Base-by-base conservation (phyloP, 2,888 invertebrate genomes). In the Cantharis rustica region DNA sequence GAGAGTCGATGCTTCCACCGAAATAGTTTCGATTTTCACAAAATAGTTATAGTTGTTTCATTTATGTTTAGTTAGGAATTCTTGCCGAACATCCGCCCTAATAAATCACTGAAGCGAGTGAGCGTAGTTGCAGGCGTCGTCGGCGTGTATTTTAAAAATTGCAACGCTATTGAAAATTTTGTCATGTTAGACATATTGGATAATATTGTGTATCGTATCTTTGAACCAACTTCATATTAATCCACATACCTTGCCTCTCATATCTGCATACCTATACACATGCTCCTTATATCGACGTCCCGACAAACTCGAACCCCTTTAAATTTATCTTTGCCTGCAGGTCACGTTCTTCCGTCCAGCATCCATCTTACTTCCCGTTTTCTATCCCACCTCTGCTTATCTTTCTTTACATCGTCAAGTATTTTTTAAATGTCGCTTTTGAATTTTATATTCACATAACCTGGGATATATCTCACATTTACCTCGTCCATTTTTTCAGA, bases 291-390 rank as follows among this genome's bases (percentile, higher is more conserved):
- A 79, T 79, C 79, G 81, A 77, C 75, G 72, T 76, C 73, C 74
- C 71, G 69, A 69, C 75, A 78, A 78, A 78, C 71, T 77, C 73
- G 71, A 72, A 73, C 75, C 73, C 73, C 79, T 75, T 74, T 80
- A 72, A 76, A 80, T 80, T 78, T 79, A 78, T 79, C 81, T 82
- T 83, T 79, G 82, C 81, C 83, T 83, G 77, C 83, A 80, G 83
- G 83, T 83, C 83, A 83, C 83, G 83, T 83, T 81, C 80, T 79
- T 80, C 76, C 79, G 83, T 80, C 81, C 83, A 82, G 81, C 79
- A 81, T 83, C 83, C 82, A 83, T 83, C 82, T 83, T 83, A 71
- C 79, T 77, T 75, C 78, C 77, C 79, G 73, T 71, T 70, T 73
- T 71, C 68, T 68, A 66, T 72, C 72, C 75, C 73, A 79, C 79